Evolutionary conservation across 2,888 invertebrate genomes (phyloP).

Genomic region (Amorpha juglandis): DNA sequence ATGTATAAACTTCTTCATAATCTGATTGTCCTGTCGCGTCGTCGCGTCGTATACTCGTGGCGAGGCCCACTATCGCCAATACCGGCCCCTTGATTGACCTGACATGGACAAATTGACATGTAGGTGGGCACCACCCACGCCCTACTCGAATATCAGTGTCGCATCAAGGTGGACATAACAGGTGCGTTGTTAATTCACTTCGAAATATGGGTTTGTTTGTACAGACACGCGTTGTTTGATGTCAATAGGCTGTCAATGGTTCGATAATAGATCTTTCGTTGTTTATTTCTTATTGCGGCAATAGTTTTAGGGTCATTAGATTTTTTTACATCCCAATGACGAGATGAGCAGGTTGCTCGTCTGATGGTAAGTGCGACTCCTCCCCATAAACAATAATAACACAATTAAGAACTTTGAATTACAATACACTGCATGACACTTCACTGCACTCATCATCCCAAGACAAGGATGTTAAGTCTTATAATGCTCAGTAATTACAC

Average conservation of each 20-base stretch:
- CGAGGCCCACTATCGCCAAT: conserved; percentile 38
- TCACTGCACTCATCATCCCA: no score
- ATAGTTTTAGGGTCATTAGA: neutral
- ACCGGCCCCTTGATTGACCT: conserved; percentile 37
- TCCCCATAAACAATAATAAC: no score
- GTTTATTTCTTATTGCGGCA: neutral
- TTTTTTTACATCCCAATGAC: no score
- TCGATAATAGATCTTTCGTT: neutral
- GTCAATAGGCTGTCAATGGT: neutral
- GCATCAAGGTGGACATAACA: conserved; percentile 31
- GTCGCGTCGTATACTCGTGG: conserved; percentile 33
- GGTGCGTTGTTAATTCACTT: conserved; percentile 16
- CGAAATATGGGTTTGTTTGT: neutral
- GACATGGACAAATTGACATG: conserved; percentile 64
- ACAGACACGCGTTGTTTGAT: neutral
- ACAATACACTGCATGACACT: no score
- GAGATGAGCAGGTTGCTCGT: no score
- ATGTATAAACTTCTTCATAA: conserved; percentile 33
- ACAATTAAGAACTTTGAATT: no score
- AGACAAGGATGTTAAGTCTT: no score
- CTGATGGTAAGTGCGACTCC: no score
- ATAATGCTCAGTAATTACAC: no score
- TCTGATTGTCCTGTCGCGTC: conserved; percentile 47
- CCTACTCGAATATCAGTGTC: conserved; percentile 25
- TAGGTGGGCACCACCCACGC: conserved; percentile 40